Evolutionary conservation across 2,797 vertebrate genomes (phyloP).

Genomic region (Phrynocephalus guinanensis): DNA sequence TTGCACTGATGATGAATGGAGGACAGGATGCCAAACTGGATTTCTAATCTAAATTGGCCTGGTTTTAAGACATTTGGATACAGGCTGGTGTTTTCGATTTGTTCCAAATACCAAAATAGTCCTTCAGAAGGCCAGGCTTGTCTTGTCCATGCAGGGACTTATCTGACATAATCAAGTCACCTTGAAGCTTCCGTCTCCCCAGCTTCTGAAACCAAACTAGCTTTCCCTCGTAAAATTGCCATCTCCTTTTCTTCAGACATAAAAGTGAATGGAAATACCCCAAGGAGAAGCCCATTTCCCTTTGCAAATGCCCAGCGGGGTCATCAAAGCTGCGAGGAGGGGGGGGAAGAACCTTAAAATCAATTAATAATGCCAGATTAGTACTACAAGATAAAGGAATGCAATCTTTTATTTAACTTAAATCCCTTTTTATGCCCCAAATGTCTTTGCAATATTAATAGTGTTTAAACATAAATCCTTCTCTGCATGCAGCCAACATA

Average conservation of each 20-base stretch:
- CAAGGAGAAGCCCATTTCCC: conserved; percentile 51
- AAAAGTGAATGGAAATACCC: conserved; percentile 15
- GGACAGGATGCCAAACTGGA: background rate
- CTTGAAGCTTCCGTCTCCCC: conserved; percentile 36
- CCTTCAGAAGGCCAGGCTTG: conserved; percentile 1
- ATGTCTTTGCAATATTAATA: conserved; percentile 69
- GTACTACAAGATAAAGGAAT: conserved; percentile 62
- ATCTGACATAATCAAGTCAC: conserved; percentile 7
- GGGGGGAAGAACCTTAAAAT: conserved; percentile 57
- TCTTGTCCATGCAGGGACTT: background rate
- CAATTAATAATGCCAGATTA: conserved; percentile 68
- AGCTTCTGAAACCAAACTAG: conserved; percentile 34
- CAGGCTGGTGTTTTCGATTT: background rate
- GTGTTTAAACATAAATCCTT: conserved; percentile 73
- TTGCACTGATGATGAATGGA: background rate
- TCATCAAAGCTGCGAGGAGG: conserved; percentile 45
- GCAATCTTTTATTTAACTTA: conserved; percentile 61
- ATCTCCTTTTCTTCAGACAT: conserved; percentile 26
- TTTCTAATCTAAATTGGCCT: background rate
- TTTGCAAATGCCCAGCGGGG: conserved; percentile 34
- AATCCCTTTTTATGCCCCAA: conserved; percentile 56
- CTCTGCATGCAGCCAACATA: conserved; percentile 66
- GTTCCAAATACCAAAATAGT: background rate
- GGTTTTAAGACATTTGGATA: background rate
- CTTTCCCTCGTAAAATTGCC: conserved; percentile 35